phyloP scores from a whole-genome alignment of 2,113 vertebrate genomes.

The Camelus dromedarius region DNA sequence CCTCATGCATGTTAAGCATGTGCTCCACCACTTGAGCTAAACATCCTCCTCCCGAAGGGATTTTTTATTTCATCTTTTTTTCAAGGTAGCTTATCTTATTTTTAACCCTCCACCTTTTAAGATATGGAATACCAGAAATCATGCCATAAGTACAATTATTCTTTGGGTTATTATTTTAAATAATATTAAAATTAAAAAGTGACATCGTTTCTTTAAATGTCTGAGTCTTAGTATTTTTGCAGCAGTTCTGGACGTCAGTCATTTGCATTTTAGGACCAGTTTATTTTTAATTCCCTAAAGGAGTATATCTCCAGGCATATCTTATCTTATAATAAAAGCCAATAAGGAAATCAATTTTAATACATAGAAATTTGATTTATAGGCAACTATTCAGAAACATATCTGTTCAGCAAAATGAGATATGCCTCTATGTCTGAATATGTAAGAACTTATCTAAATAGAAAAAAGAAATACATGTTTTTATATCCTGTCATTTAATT shows the following conservation, averaged over 20 bases:
- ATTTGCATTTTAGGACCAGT: background rate
- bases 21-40: too few relatives aligned
- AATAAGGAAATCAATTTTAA: slow-evolving; percentile 73
- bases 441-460: slow-evolving; percentile 7
- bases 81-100: background rate
- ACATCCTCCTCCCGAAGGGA: too few relatives aligned
- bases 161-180: background rate
- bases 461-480: background rate
- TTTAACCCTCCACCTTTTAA: background rate
- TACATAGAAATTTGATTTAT: slow-evolving; percentile 47
- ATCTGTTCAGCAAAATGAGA: slow-evolving; percentile 12
- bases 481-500: slow-evolving; percentile 22
- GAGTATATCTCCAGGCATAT: background rate
- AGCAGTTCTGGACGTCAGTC: background rate
- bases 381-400: slow-evolving; percentile 12
- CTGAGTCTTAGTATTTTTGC: background rate
- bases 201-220: background rate
- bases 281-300: slow-evolving; percentile 25
- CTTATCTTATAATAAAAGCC: slow-evolving; percentile 58
- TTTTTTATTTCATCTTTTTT: background rate
- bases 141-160: background rate
- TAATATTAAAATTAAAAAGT: slow-evolving; percentile 7
- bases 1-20: too few relatives aligned
- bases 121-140: background rate
- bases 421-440: slow-evolving; percentile 8